Conservation (phyloP, 2,888 invertebrate genomes). For the Cenopis cana region DNA sequence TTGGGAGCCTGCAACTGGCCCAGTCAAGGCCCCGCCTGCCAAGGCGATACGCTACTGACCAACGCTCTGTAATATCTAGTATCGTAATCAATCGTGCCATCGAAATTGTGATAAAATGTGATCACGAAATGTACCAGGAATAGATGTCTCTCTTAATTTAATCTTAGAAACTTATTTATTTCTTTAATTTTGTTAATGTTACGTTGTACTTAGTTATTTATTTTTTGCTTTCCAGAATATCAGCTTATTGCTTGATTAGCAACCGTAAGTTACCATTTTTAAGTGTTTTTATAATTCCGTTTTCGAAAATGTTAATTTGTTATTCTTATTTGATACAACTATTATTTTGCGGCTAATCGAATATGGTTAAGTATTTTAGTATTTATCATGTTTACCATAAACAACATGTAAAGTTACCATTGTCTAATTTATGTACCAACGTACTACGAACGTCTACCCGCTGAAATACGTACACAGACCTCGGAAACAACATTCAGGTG, state of each 20-base stretch:
- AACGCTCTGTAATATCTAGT: slow-evolving; percentile 72
- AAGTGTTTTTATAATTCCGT: slow-evolving; percentile 14
- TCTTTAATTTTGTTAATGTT: slow-evolving; percentile 79
- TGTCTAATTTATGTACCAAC: slow-evolving; percentile 72
- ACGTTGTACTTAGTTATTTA: slow-evolving; percentile 81
- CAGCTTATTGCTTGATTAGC: slow-evolving; percentile 69
- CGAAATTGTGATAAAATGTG: slow-evolving; percentile 76
- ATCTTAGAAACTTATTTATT: slow-evolving; percentile 77
- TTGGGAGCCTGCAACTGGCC: slow-evolving; percentile 94
- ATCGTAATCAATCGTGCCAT: slow-evolving; percentile 73
- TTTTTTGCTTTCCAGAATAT: slow-evolving; percentile 55
- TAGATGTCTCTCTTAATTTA: slow-evolving; percentile 69
- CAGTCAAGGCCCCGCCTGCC: slow-evolving; percentile 91
- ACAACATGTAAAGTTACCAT: slow-evolving; percentile 69
- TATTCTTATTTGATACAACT: slow-evolving; percentile 15
- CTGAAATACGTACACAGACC: too few species aligned
- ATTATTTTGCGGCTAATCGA: slow-evolving; percentile 15
- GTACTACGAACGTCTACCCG: too few species aligned
- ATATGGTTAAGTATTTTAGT: slow-evolving; percentile 10
- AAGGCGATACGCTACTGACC: slow-evolving; percentile 88
- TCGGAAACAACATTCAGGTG: too few species aligned
- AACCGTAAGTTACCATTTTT: slow-evolving; percentile 54
- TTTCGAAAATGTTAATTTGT: slow-evolving; percentile 28
- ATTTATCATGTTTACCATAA: slow-evolving; percentile 61
- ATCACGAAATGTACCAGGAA: slow-evolving; percentile 64